phyloP scores from a whole-genome alignment of 2,113 vertebrate species.

The Orycteropus afer region DNA sequence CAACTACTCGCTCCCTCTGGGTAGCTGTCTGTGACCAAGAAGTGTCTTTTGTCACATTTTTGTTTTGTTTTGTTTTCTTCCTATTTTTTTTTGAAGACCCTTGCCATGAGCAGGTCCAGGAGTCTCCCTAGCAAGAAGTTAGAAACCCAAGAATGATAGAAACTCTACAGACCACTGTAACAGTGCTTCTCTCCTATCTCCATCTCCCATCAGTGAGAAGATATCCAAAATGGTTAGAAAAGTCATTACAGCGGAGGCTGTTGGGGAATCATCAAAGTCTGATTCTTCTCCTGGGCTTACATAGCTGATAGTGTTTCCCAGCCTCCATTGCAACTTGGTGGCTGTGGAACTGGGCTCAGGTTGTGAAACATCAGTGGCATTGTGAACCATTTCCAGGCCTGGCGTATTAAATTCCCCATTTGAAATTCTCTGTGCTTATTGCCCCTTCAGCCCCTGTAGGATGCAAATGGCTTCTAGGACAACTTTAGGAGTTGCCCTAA shows the following conservation, averaged over 20 bases:
- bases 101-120: neutral
- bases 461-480: neutral
- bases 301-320: neutral
- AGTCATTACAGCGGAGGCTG: neutral
- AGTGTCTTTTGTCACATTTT: too few species aligned
- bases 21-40: too few species aligned
- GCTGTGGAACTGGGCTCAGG: neutral
- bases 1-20: too few species aligned
- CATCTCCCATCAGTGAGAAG: neutral
- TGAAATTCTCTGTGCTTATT: neutral
- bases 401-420: neutral
- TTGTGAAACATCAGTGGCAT: neutral
- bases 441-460: neutral
- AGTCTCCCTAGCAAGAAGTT: neutral
- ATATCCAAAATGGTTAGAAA: neutral
- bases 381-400: neutral
- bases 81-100: neutral
- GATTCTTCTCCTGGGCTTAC: neutral
- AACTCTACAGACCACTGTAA: neutral
- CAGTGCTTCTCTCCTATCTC: neutral
- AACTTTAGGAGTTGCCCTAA: neutral
- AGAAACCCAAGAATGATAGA: neutral
- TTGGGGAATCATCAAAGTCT: neutral
- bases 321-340: neutral
- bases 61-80: neutral